A percentile compares a stretch with the other conserved stretches of the same genome.
Conservation (phyloP, 1,140 invertebrate species). For the Melitaea cinxia region DNA sequence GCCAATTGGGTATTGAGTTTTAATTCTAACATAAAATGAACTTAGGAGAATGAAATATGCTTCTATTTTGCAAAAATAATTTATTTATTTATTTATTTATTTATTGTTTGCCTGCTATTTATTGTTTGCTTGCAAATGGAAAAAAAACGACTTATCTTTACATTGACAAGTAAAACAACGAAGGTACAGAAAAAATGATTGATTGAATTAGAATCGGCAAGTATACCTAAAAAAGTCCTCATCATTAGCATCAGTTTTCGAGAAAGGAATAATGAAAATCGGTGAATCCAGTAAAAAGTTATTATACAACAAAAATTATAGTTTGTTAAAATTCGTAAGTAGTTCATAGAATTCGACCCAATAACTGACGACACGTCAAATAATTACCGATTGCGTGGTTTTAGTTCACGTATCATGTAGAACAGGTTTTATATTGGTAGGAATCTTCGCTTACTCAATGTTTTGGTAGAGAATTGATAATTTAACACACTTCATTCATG, state of each 20-base stretch:
- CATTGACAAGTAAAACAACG: neutral
- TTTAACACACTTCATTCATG: neutral
- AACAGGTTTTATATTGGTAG: neutral
- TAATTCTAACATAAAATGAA: no score
- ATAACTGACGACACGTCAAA: conserved; percentile 12
- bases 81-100: no score
- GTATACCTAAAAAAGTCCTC: no score
- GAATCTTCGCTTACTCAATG: conserved; percentile 7
- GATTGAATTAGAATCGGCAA: no score
- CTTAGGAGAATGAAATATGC: no score
- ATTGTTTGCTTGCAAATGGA: neutral
- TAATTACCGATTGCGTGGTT: neutral
- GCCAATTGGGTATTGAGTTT: no score
- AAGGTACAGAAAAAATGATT: neutral
- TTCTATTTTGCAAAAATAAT: no score
- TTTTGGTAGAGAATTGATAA: neutral
- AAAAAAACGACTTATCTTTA: neutral
- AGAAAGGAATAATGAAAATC: no score
- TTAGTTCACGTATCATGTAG: neutral
- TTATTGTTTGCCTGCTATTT: no score
- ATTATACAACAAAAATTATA: neutral
- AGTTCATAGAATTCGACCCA: neutral
- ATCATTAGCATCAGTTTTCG: no score
- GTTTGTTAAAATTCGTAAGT: neutral
- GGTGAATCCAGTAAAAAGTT: no score